phyloP scores from a whole-genome alignment of 2,113 vertebrate species.

The Pollimyrus isidori region DNA sequence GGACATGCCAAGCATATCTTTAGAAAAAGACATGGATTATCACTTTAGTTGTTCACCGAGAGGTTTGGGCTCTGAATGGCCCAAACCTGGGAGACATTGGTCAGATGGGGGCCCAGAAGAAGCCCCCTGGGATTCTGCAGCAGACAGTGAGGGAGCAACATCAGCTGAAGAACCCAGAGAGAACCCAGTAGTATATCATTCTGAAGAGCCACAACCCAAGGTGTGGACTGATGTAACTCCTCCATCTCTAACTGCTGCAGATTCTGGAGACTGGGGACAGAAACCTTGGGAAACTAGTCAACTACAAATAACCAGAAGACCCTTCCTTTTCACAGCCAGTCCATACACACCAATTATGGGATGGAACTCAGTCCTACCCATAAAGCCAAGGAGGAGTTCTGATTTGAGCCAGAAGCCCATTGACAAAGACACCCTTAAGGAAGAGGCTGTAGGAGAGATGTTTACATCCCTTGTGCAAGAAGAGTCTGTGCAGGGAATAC shows the following conservation, averaged over 20 bases:
- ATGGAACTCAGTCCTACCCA: not conserved
- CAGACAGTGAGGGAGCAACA: not conserved
- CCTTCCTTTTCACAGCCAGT: not conserved
- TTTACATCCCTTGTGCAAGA: conserved; percentile 13
- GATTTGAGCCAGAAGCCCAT: not conserved
- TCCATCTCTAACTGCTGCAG: not conserved
- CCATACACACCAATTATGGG: not conserved
- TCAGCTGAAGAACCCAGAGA: not conserved
- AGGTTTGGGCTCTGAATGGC: not conserved
- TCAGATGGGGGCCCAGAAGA: not conserved
- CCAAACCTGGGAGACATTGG: not conserved
- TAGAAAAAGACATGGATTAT: not conserved
- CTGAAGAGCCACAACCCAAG: not conserved
- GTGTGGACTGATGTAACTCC: not conserved
- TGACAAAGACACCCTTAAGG: conserved; percentile 7
- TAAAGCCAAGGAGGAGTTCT: conserved; percentile 12
- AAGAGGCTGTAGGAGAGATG: not conserved
- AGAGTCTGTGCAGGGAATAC: conserved; percentile 15
- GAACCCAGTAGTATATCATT: not conserved
- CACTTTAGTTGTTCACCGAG: not conserved
- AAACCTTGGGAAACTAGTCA: not conserved
- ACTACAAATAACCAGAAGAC: not conserved
- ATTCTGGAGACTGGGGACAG: not conserved
- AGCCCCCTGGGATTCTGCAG: not conserved
- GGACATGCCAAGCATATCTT: not conserved